These are phyloP conservation scores for Lacanobia wlatinum DNA, from an alignment of 2,888 invertebrate genomes.

Conservation along the genomic window DNA sequence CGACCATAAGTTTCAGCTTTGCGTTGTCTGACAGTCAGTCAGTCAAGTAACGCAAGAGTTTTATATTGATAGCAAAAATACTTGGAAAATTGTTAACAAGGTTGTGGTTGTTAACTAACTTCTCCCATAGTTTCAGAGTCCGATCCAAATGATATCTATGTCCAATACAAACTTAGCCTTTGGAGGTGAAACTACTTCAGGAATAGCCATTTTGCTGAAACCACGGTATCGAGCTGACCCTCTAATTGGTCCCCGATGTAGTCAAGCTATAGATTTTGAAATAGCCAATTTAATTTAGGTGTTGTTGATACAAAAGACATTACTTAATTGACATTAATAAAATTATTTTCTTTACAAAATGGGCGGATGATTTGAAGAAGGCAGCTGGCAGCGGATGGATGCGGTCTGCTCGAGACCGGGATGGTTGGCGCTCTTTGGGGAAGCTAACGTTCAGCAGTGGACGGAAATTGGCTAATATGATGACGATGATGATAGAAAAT, in stretches of 20 bases:
- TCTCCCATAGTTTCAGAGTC: background rate
- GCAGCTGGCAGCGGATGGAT: too few relatives aligned
- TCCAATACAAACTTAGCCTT: conserved; percentile 16
- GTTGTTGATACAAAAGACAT: background rate
- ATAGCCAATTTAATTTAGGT: background rate
- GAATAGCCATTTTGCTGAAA: conserved; percentile 17
- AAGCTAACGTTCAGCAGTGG: too few relatives aligned
- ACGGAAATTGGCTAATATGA: too few relatives aligned
- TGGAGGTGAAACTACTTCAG: conserved; percentile 25
- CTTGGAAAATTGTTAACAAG: background rate
- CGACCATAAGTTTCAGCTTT: too few relatives aligned
- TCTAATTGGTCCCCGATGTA: conserved; percentile 15
- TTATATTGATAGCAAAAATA: too few relatives aligned
- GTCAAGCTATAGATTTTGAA: background rate
- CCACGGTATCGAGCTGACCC: background rate
- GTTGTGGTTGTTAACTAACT: background rate
- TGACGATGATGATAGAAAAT: too few relatives aligned
- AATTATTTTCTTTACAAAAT: background rate
- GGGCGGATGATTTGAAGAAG: too few relatives aligned
- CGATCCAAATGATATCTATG: conserved; percentile 13
- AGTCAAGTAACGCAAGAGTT: too few relatives aligned
- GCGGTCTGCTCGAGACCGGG: too few relatives aligned
- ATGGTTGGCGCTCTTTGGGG: too few relatives aligned
- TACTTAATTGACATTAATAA: too few relatives aligned
- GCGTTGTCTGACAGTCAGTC: too few relatives aligned